Evolutionary conservation across 37 sponge, comb jelly and placozoan genomes (phyloP), one percentile per base, ranked within the genome.

Genomic region (Theonella swinhoei): DNA sequence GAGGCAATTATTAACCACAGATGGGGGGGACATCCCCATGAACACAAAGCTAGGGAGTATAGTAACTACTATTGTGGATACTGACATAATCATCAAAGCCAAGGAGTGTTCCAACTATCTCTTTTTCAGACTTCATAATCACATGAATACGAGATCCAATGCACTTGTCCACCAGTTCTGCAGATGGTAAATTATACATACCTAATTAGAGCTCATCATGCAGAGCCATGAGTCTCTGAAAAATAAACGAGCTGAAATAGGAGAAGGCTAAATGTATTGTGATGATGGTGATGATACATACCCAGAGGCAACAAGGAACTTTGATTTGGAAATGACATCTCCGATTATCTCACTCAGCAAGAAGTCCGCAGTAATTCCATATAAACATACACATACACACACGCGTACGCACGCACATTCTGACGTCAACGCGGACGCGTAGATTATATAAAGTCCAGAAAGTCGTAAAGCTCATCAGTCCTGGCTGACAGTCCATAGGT

Each of bases 21-120:
- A 30, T 26, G 23, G 58, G 22, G 58, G 5, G 24, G 26, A 39
- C 60, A 41, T 22, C 14, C 22, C n/a, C 75, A 9, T 36, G 23
- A 26, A 33, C 9, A n/a, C 75, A 19, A 11, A 8, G 22, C 33
- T 25, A 14, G 71, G 71, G 4, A 70, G 33, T 31, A 14, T 35
- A 29, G 7, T 4, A 1, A 2, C 35, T 35, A 70, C 71, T 2
- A 70, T 7, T 4, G 36, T 2, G 23, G 90, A 97, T 97, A 89
- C 87, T 98, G 76, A 98, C 99, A 80, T 91, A 98, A 64, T 98
- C 99, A 84, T 98, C 99, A 79, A 98, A 98, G 43, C 99, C 99
- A 1, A 98, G 89, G 20, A 98, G 86, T 1, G 97, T 96, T 0
- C 99, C 99, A 0, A 96, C 93, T 25, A 98, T 87, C 82, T 98